phyloP scores from a whole-genome alignment of 2,797 vertebrate genomes.

The Parambassis ranga region DNA sequence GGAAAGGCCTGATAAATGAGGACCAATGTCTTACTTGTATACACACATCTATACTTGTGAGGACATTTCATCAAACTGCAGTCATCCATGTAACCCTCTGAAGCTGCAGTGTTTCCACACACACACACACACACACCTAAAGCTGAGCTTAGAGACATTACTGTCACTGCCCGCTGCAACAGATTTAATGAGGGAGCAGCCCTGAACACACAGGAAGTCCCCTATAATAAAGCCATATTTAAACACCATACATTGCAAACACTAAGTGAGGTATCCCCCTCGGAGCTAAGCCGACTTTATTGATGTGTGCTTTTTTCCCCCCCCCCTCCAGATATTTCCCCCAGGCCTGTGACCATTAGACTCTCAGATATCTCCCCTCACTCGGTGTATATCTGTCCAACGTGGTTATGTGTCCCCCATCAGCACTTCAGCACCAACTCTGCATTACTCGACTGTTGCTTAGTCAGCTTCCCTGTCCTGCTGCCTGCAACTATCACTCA shows the following conservation, averaged over 20 bases:
- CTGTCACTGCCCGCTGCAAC: too few species aligned
- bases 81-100: not conserved
- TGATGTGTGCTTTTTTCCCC: slow-evolving; percentile 24
- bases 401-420: slow-evolving; percentile 63
- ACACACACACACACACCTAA: not conserved
- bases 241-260: slow-evolving; percentile 6
- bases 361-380: slow-evolving; percentile 24
- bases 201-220: slow-evolving; percentile 3
- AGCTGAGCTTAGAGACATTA: not conserved
- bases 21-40: slow-evolving; percentile 50
- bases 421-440: slow-evolving; percentile 46
- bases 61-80: slow-evolving; percentile 38
- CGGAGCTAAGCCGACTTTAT: slow-evolving; percentile 23
- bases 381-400: slow-evolving; percentile 54
- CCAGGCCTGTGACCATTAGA: slow-evolving; percentile 19
- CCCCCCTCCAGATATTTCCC: slow-evolving; percentile 53
- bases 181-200: slow-evolving; percentile 23
- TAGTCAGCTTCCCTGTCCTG: slow-evolving; percentile 63
- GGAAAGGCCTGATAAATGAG: slow-evolving; percentile 46
- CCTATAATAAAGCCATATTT: not conserved
- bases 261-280: slow-evolving; percentile 1
- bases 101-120: not conserved
- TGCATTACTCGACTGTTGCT: slow-evolving; percentile 67
- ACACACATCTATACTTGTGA: slow-evolving; percentile 31
- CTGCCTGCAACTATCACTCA: slow-evolving; percentile 55